Evolutionary conservation across 2,888 invertebrate species (phyloP).

Genomic region (Uropetala carovei): DNA sequence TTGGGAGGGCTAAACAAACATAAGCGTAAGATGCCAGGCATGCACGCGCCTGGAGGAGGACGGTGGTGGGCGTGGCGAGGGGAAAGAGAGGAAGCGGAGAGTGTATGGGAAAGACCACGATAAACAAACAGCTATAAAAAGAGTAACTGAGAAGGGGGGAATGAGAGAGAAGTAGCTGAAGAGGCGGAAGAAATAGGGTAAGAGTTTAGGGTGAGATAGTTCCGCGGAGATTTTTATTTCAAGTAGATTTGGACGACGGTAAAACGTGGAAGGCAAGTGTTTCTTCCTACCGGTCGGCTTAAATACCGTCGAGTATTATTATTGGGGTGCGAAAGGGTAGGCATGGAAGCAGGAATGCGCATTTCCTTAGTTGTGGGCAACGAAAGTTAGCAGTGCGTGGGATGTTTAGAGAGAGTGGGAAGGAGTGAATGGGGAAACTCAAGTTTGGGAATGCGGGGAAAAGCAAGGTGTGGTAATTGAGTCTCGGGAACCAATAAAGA

Average conservation of each 20-base stretch:
- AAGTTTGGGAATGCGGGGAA: not conserved
- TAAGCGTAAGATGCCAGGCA: not conserved
- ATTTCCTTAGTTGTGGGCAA: not conserved
- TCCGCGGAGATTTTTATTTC: not conserved
- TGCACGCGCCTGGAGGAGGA: not conserved
- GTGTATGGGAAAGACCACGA: conserved; percentile 31
- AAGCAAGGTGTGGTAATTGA: not conserved
- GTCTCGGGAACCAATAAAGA: not conserved
- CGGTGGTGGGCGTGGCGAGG: not conserved
- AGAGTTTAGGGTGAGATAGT: not conserved
- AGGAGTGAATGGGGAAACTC: not conserved
- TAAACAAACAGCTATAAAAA: conserved; percentile 62
- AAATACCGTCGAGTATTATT: not conserved
- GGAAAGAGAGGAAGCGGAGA: not conserved
- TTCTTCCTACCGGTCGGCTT: not conserved
- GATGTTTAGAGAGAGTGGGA: not conserved
- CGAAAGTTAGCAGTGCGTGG: not conserved
- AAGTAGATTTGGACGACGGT: not conserved
- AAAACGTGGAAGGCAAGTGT: not conserved
- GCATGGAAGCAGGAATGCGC: not conserved
- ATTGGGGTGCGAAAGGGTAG: not conserved
- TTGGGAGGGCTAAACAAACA: not conserved
- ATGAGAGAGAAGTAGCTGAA: not conserved
- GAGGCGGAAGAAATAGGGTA: not conserved
- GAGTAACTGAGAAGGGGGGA: conserved; percentile 14